These are phyloP conservation scores for Scaptomyza polygonia DNA, from an alignment of 2,888 invertebrate genomes.

Conservation along the genomic window DNA sequence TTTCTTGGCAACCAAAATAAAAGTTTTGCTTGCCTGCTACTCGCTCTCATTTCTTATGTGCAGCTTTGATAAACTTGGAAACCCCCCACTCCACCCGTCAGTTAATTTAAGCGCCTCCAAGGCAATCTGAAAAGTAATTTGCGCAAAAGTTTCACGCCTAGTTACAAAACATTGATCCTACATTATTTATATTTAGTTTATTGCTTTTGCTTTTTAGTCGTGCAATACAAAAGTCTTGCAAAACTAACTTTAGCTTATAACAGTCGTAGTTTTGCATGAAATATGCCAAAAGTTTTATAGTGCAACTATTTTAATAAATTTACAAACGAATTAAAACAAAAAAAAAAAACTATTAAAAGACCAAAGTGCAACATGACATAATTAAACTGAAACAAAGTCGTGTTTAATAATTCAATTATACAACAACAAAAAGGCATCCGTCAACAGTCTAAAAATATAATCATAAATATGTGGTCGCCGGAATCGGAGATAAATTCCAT, in stretches of 20 bases:
- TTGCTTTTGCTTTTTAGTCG: conserved; percentile 3
- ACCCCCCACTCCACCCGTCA: too few species aligned
- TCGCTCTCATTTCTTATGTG: conserved; percentile 1
- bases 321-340: conserved; percentile 28
- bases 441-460: conserved; percentile 33
- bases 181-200: conserved; percentile 9
- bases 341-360: conserved; percentile 6
- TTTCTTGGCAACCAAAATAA: conserved; percentile 33
- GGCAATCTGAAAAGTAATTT: conserved; percentile 30
- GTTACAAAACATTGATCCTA: conserved; percentile 10
- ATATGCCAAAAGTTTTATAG: conserved; percentile 57
- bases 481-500: conserved; percentile 93
- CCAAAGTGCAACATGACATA: conserved; percentile 38
- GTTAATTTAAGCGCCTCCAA: conserved; percentile 7
- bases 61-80: conserved; percentile 6
- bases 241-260: conserved; percentile 28
- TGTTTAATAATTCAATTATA: conserved; percentile 17
- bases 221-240: conserved; percentile 29
- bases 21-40: conserved; percentile 7
- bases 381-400: conserved; percentile 30
- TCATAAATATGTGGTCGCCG: conserved; percentile 87
- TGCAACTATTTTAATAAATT: conserved; percentile 67
- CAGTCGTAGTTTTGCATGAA: conserved; percentile 50
- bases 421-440: too few species aligned
- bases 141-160: conserved; percentile 20